Conservation (phyloP, 2,888 invertebrate species). For the Drosophila melanocephala region DNA sequence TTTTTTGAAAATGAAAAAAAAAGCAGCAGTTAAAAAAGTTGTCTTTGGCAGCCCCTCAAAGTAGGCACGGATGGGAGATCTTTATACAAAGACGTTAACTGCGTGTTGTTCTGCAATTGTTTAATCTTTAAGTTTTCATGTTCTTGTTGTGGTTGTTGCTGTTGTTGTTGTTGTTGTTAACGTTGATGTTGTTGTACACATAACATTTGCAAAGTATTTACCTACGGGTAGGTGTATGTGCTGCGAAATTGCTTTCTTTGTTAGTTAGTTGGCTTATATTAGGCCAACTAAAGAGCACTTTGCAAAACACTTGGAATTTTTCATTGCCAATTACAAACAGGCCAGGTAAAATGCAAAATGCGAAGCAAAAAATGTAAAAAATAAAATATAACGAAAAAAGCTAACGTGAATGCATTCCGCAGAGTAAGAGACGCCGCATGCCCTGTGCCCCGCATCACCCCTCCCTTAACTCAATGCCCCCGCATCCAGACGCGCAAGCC, state of each 20-base stretch:
- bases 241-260: conserved; percentile 57
- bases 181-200: conserved; percentile 26
- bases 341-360: conserved; percentile 44
- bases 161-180: conserved; percentile 4
- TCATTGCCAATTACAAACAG: conserved; percentile 67
- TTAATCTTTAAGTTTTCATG: conserved; percentile 12
- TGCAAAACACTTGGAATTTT: conserved; percentile 71
- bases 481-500: conserved; percentile 6
- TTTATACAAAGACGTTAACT: conserved; percentile 27
- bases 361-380: conserved; percentile 1
- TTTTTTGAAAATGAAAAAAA: neutral
- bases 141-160: neutral
- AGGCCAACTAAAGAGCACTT: conserved; percentile 59
- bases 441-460: neutral
- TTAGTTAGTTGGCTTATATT: conserved; percentile 51
- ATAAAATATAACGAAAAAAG: conserved; percentile 18
- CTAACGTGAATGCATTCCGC: conserved; percentile 60
- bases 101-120: conserved; percentile 33
- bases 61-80: conserved; percentile 5
- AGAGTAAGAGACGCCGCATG: conserved; percentile 42
- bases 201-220: conserved; percentile 32
- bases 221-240: conserved; percentile 8
- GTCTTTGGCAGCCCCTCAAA: conserved; percentile 13
- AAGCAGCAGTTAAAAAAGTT: conserved; percentile 24
- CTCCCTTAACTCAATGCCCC: neutral